Evolutionary conservation across 1,140 invertebrate species (phyloP).

Genomic region (Drosophila kurseongensis): DNA sequence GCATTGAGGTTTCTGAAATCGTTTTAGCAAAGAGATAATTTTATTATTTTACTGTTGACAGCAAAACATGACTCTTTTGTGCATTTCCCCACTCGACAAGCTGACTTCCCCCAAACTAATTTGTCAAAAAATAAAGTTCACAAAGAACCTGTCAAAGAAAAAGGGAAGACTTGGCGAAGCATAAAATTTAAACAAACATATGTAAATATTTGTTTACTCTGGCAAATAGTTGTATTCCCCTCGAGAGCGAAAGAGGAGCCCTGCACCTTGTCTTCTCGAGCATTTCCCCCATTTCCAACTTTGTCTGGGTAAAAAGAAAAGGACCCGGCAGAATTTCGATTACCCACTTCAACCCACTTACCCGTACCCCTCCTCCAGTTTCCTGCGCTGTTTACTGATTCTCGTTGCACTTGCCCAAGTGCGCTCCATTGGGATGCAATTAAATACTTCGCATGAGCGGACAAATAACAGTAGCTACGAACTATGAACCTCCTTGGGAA

Average conservation of each 20-base stretch:
- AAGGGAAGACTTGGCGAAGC: slow-evolving; percentile 21
- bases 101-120: slow-evolving; percentile 46
- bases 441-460: slow-evolving; percentile 65
- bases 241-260: slow-evolving; percentile 14
- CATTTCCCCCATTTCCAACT: slow-evolving; percentile 33
- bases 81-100: slow-evolving; percentile 6
- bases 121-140: slow-evolving; percentile 43
- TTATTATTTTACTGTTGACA: slow-evolving; percentile 15
- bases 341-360: slow-evolving; percentile 40
- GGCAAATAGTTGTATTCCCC: slow-evolving; percentile 33
- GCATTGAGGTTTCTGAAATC: neutral
- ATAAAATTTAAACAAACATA: slow-evolving; percentile 54
- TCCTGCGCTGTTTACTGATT: slow-evolving; percentile 43
- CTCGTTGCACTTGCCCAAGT: slow-evolving; percentile 37
- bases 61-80: slow-evolving; percentile 22
- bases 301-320: slow-evolving; percentile 20
- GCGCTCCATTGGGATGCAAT: slow-evolving; percentile 74
- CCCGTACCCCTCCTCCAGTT: slow-evolving; percentile 9
- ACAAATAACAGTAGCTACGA: slow-evolving; percentile 58
- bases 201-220: slow-evolving; percentile 62
- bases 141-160: slow-evolving; percentile 40
- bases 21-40: slow-evolving; percentile 6
- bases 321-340: slow-evolving; percentile 44
- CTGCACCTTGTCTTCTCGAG: slow-evolving; percentile 9
- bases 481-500: slow-evolving; percentile 12